Evolutionary conservation across 1,140 invertebrate genomes (phyloP), one percentile per base, ranked within the genome.

Genomic region (Leptinotarsa defecta): DNA sequence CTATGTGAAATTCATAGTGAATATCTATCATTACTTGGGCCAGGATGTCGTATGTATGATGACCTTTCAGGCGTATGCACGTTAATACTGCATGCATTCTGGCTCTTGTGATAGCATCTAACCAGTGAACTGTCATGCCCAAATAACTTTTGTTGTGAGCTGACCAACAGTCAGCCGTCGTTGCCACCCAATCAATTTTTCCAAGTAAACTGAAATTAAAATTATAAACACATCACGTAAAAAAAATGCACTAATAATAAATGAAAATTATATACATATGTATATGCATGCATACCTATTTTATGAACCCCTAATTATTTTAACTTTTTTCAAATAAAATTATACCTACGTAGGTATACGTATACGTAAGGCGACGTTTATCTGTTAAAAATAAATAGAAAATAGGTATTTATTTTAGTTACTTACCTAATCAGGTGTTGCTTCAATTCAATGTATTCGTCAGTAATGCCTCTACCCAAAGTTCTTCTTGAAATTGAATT

Each of bases 361-460:
- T 34, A 34, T 34, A 34, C 27, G 52, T 57, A 57, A n/a, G 52
- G 52, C 52, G 52, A 57, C 15, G 52, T 17, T 57, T 57, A 57
- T 57, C 52, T 57, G 15, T 57, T 17, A 57, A 57, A 57, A 57
- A 57, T 57, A 57, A 57, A 57, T 57, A 57, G 52, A 57, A 57
- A 57, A 57, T 57, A 57, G 52, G 52, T 57, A 57, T n/a, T 57
- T 57, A 57, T 57, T 57, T 57, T 57, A 57, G 52, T 57, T 57
- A 57, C 52, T 57, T 57, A 57, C 52, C 52, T 57, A 57, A 57
- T 57, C 52, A 57, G 52, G 52, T 57, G 52, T 57, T 57, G 52
- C 52, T 57, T 57, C 52, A 57, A 57, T 57, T 57, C 52, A 57
- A 57, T 57, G 52, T 57, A 15, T 57, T 57, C 52, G 52, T 57